Percentiles rank a stretch among this genome's conserved stretches.
These are phyloP conservation scores for Myotis vivesi DNA, from an alignment of 2,797 vertebrate genomes.

Conservation along the genomic window DNA sequence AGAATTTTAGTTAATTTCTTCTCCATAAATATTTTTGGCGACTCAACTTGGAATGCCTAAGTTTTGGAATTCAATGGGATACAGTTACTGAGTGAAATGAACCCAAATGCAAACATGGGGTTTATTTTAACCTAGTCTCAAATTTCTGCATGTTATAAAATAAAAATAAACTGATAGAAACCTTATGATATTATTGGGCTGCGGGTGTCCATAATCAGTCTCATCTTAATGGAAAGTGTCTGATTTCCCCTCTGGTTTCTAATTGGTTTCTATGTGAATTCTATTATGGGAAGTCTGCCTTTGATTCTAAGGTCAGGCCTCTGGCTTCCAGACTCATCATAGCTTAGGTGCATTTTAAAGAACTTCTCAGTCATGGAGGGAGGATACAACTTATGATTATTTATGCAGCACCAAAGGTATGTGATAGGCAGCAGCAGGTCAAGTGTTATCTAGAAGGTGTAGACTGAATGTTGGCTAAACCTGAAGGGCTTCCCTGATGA, in stretches of 20 bases:
- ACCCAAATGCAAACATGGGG: background rate
- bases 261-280: background rate
- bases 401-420: background rate
- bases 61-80: background rate
- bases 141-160: constrained; percentile 1
- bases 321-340: background rate
- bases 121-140: constrained; percentile 17
- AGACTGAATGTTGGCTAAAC: background rate
- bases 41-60: background rate
- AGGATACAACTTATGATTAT: background rate
- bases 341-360: background rate
- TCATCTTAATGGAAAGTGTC: constrained; percentile 15
- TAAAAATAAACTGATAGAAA: constrained; percentile 30
- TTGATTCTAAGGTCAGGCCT: background rate
- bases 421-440: background rate
- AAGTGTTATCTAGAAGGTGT: background rate
- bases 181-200: background rate
- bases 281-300: background rate
- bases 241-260: background rate
- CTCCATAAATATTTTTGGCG: background rate
- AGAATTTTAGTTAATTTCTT: constrained; percentile 42
- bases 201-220: background rate
- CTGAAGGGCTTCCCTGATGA: background rate
- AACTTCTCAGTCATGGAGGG: background rate
- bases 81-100: background rate